Evolutionary conservation across 2,888 invertebrate species (phyloP).

Genomic region (Brachypterus glaber): DNA sequence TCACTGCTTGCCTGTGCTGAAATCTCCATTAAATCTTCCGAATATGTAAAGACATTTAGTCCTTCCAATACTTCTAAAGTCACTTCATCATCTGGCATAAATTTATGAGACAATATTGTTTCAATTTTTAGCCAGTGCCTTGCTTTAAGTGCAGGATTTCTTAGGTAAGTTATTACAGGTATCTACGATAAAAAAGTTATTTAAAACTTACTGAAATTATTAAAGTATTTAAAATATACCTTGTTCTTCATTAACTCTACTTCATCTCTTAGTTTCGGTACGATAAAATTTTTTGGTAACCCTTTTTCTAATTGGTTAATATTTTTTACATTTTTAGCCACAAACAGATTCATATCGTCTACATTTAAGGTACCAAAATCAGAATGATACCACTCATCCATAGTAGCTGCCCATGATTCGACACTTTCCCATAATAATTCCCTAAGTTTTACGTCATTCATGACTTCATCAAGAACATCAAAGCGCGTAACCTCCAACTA

Average conservation of each 20-base stretch:
- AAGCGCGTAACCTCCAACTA: constrained; percentile 75
- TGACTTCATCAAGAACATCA: constrained; percentile 70
- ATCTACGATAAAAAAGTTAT: constrained; percentile 40
- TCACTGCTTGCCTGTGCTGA: constrained; percentile 85
- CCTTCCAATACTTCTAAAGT: constrained; percentile 61
- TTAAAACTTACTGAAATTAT: constrained; percentile 3
- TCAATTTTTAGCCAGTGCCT: constrained; percentile 84
- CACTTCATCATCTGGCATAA: constrained; percentile 57
- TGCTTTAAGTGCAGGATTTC: constrained; percentile 66
- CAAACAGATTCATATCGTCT: constrained; percentile 60
- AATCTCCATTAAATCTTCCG: constrained; percentile 70
- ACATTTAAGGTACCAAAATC: constrained; percentile 59
- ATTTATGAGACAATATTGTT: constrained; percentile 59
- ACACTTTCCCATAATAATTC: constrained; percentile 72
- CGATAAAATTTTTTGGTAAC: constrained; percentile 68
- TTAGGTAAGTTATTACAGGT: constrained; percentile 68
- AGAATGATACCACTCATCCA: constrained; percentile 55
- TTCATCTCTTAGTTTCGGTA: constrained; percentile 64
- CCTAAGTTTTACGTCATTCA: constrained; percentile 69
- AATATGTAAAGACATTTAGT: constrained; percentile 63
- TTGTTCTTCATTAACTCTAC: constrained; percentile 74
- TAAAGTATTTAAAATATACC: constrained; percentile 36
- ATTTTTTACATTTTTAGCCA: constrained; percentile 59
- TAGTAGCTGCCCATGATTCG: constrained; percentile 61
- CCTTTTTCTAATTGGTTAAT: constrained; percentile 75